Evolutionary conservation across 2,113 vertebrate genomes (phyloP).

Genomic region (Indicator indicator): DNA sequence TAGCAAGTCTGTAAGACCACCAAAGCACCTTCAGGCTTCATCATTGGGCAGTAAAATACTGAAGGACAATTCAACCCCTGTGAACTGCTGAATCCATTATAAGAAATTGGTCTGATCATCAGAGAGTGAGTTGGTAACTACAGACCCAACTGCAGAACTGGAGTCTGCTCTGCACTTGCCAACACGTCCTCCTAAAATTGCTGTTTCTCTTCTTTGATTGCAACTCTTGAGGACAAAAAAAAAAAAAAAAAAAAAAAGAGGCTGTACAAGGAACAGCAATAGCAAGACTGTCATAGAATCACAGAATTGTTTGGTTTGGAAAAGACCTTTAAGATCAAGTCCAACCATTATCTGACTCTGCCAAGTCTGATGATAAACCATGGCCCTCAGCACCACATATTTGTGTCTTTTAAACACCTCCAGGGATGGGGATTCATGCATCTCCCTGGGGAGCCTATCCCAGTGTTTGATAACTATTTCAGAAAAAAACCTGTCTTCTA

Average conservation of each 20-base stretch:
- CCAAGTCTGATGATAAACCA: too few species aligned
- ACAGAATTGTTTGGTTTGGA: too few species aligned
- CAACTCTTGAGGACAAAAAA: neutral
- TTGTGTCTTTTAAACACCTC: too few species aligned
- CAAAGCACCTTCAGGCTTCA: neutral
- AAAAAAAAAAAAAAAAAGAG: accelerated
- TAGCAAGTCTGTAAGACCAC: neutral
- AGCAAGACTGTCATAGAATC: neutral
- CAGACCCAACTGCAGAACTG: neutral
- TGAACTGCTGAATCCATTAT: neutral
- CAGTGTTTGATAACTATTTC: too few species aligned
- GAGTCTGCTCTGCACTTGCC: neutral
- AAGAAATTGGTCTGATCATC: neutral
- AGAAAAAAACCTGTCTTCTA: too few species aligned
- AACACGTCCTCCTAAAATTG: neutral
- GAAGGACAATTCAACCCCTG: neutral
- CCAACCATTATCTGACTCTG: too few species aligned
- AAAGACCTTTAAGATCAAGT: too few species aligned
- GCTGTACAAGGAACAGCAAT: neutral
- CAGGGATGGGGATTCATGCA: too few species aligned
- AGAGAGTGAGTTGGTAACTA: neutral
- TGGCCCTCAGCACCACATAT: too few species aligned
- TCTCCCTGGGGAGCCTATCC: too few species aligned
- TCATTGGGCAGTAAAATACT: accelerated
- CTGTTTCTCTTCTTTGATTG: neutral